Evolutionary conservation across 2,113 vertebrate species (phyloP).

Genomic region (Osmerus mordax): DNA sequence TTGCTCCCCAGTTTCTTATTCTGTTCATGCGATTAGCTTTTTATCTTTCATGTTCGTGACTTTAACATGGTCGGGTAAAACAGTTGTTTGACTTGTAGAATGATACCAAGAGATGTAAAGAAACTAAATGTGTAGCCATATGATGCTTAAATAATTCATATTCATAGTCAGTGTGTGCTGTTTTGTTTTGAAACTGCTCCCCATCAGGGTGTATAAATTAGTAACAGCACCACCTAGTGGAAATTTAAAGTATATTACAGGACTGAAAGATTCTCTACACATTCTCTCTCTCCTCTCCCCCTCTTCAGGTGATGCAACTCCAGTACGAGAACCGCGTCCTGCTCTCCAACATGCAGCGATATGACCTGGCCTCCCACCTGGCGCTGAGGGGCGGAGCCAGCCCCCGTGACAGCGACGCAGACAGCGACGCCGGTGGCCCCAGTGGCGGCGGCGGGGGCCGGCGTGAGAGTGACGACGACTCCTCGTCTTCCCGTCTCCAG

Average conservation of each 20-base stretch:
- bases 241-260: neutral
- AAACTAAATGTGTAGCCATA: no score
- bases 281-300: neutral
- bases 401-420: conserved; percentile 87
- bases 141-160: no score
- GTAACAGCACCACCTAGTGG: neutral
- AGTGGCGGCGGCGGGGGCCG: conserved; percentile 81
- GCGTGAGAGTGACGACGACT: conserved; percentile 89
- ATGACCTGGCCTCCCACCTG: conserved; percentile 88
- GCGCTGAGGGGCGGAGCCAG: conserved; percentile 80
- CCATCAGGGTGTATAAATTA: no score
- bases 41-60: neutral
- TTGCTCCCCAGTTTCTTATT: neutral
- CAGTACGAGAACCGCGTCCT: conserved; percentile 96
- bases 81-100: no score
- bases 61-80: no score
- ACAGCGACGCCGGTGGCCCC: conserved; percentile 82
- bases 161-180: no score
- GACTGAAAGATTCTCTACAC: neutral
- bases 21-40: neutral
- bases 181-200: no score
- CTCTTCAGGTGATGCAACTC: conserved; percentile 89
- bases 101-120: no score
- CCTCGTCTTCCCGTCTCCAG: conserved; percentile 78
- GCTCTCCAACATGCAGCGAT: conserved; percentile 96